These are phyloP conservation scores for Patella pellucida DNA, from an alignment of 2,888 invertebrate species.

Conservation along the genomic window DNA sequence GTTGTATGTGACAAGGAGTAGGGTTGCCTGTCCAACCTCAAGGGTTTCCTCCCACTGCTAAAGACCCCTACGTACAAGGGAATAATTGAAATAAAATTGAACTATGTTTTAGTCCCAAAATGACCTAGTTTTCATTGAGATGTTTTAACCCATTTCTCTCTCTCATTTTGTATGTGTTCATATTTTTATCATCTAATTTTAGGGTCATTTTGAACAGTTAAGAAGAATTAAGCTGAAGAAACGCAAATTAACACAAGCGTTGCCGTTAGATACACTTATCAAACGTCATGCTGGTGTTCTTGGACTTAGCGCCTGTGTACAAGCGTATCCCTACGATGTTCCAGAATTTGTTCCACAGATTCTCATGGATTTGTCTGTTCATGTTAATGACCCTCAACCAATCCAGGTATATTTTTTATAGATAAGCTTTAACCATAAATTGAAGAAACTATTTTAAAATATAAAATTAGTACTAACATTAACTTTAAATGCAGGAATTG, in stretches of 20 bases:
- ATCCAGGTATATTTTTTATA: too few species aligned
- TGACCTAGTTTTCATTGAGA: too few species aligned
- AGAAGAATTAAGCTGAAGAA: slow-evolving; percentile 61
- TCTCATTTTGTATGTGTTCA: too few species aligned
- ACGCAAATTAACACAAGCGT: slow-evolving; percentile 30
- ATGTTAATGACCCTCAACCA: slow-evolving; percentile 89
- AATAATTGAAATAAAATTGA: too few species aligned
- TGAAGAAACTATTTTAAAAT: neutral
- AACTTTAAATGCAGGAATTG: too few species aligned
- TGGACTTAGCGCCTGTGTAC: slow-evolving; percentile 88
- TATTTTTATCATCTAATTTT: slow-evolving; percentile 39
- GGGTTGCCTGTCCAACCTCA: too few species aligned
- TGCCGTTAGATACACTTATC: slow-evolving; percentile 57
- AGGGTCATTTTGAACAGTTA: slow-evolving; percentile 76
- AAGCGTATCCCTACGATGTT: slow-evolving; percentile 89
- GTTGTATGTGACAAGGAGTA: too few species aligned
- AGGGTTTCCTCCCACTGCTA: too few species aligned
- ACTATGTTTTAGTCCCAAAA: too few species aligned
- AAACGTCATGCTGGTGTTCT: slow-evolving; percentile 85
- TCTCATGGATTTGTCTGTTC: slow-evolving; percentile 83
- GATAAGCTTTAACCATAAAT: too few species aligned
- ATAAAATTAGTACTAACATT: neutral
- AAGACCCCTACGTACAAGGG: too few species aligned
- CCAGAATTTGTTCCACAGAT: slow-evolving; percentile 84
- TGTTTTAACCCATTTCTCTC: too few species aligned